phyloP scores from a whole-genome alignment of 1,140 invertebrate genomes.

The Potamilus streckersoni region DNA sequence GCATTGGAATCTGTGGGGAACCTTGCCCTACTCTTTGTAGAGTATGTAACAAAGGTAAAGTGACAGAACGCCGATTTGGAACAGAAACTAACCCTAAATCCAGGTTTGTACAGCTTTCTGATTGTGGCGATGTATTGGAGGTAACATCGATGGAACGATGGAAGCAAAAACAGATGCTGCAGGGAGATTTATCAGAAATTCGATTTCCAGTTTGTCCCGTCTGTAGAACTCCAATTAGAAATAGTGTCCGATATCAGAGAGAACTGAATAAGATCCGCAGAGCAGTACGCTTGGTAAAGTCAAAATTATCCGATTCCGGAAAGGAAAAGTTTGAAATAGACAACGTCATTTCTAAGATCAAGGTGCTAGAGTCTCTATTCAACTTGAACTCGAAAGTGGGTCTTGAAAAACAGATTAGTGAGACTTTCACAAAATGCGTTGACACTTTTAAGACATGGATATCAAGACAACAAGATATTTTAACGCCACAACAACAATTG shows the following conservation, averaged over 20 bases:
- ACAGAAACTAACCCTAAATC: constrained; percentile 59
- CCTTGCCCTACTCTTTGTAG: constrained; percentile 53
- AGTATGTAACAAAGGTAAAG: constrained; percentile 61
- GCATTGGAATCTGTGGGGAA: constrained; percentile 74
- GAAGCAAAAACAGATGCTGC: constrained; percentile 65
- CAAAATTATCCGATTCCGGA: no score
- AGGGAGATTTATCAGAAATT: constrained; percentile 62
- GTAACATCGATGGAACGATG: constrained; percentile 59
- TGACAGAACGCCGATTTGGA: constrained; percentile 72
- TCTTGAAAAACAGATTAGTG: no score
- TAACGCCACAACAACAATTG: no score
- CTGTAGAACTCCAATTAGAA: constrained; percentile 74
- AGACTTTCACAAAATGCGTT: no score
- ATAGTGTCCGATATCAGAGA: constrained; percentile 71
- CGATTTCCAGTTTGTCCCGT: constrained; percentile 73
- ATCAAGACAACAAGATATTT: no score
- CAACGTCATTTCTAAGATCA: no score
- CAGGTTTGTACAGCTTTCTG: constrained; percentile 42
- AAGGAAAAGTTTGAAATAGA: no score
- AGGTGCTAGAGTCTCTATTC: no score
- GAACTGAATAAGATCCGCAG: no score
- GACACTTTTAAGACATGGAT: no score
- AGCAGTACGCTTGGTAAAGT: no score
- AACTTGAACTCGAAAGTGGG: no score
- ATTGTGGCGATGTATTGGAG: constrained; percentile 45